These are phyloP conservation scores for Orgyia antiqua DNA, from an alignment of 2,888 invertebrate genomes.

Conservation along the genomic window DNA sequence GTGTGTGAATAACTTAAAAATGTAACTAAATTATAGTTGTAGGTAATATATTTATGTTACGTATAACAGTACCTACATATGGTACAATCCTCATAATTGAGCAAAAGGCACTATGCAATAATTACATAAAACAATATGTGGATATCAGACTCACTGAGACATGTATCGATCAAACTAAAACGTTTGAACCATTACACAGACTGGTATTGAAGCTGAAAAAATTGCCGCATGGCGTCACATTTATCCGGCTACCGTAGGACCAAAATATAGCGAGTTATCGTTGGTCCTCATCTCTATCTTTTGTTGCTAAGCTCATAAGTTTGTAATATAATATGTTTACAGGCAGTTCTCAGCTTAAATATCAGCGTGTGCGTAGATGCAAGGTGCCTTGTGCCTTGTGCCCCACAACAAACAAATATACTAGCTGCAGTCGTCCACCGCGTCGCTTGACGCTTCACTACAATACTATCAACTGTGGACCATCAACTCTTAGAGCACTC, in stretches of 20 bases:
- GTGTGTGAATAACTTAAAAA: constrained; percentile 23
- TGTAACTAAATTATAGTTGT: constrained; percentile 43
- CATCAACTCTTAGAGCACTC: no score
- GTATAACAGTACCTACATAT: constrained; percentile 47
- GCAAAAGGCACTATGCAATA: constrained; percentile 73
- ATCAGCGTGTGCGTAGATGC: no score
- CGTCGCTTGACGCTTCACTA: constrained; percentile 12
- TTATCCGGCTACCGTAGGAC: no score
- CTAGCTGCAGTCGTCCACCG: constrained; percentile 17
- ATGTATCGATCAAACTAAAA: constrained; percentile 36
- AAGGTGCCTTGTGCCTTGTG: constrained; percentile 64
- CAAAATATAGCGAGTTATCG: no score
- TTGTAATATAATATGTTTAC: no score
- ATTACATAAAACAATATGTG: constrained; percentile 55
- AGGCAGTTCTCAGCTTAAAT: no score
- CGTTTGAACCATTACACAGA: constrained; percentile 35
- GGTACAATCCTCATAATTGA: constrained; percentile 56
- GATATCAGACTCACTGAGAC: constrained; percentile 49
- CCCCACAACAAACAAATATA: constrained; percentile 23
- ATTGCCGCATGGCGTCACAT: no score
- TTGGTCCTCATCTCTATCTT: no score
- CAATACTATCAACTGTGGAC: no score
- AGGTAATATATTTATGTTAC: constrained; percentile 43
- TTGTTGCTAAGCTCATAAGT: no score
- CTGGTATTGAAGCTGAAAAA: no score